phyloP scores from a whole-genome alignment of 35 echinoderm and acorn worm species.

The Patiria miniata region DNA sequence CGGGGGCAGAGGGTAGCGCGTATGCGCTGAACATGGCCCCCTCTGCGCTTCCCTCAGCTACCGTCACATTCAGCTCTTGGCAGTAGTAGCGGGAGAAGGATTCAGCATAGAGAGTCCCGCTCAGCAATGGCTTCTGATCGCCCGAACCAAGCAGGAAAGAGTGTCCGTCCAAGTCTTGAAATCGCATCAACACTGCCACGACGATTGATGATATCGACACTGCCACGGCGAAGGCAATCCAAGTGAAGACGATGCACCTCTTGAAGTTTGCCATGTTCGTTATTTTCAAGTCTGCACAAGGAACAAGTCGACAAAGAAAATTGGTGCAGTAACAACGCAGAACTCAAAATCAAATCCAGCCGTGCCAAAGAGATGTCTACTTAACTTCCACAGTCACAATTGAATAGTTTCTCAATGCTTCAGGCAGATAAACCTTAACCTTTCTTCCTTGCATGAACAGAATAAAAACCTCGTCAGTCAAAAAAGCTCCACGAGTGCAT shows the following conservation, averaged over 20 bases:
- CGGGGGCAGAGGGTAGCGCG: neutral
- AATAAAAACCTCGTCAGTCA: too few relatives aligned
- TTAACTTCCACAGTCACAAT: too few relatives aligned
- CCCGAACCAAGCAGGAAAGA: neutral
- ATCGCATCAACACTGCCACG: neutral
- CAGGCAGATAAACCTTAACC: too few relatives aligned
- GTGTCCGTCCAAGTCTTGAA: neutral
- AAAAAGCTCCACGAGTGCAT: too few relatives aligned
- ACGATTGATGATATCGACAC: neutral
- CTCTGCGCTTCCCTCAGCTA: neutral
- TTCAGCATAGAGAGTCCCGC: neutral
- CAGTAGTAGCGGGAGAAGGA: slow-evolving; percentile 11
- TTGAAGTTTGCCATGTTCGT: slow-evolving; percentile 3
- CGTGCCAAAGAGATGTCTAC: too few relatives aligned
- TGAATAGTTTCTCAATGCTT: too few relatives aligned
- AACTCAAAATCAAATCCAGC: too few relatives aligned
- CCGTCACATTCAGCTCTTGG: neutral
- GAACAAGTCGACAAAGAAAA: too few relatives aligned
- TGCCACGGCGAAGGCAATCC: neutral
- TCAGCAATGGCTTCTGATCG: neutral
- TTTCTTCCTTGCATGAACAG: too few relatives aligned
- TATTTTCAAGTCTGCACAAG: too few relatives aligned
- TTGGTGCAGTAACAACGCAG: too few relatives aligned
- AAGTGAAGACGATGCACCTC: neutral
- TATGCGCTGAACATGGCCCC: neutral